Conservation (phyloP, 2,888 invertebrate species). For the Agonopterix heracliana region DNA sequence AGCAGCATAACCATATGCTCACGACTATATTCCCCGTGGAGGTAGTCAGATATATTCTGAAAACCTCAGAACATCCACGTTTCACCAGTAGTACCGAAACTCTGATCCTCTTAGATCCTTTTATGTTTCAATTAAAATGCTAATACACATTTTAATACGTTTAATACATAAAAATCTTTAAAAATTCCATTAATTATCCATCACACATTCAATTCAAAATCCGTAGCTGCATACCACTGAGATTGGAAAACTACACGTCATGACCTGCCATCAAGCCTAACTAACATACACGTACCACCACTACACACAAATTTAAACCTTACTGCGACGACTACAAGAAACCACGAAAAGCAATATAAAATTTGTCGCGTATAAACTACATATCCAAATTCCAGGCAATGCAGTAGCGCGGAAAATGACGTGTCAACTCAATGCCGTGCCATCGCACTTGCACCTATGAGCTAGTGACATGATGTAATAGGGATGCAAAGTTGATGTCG, state of each 20-base stretch:
- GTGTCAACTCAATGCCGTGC: slow-evolving; percentile 38
- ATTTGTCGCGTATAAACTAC: slow-evolving; percentile 20
- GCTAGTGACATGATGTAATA: slow-evolving; percentile 5
- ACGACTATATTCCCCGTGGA: too few species aligned
- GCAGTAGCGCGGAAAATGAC: slow-evolving; percentile 65
- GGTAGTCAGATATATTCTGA: too few species aligned
- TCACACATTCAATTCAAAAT: too few species aligned
- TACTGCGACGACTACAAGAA: not conserved
- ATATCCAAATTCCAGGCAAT: slow-evolving; percentile 48
- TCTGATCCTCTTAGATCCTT: too few species aligned
- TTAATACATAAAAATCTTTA: too few species aligned
- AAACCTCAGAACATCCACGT: too few species aligned
- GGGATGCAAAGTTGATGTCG: not conserved
- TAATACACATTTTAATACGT: too few species aligned
- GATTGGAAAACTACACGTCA: slow-evolving; percentile 27
- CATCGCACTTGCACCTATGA: not conserved
- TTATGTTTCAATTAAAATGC: too few species aligned
- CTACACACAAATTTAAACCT: slow-evolving; percentile 4
- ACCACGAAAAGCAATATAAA: slow-evolving; percentile 8
- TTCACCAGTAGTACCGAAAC: too few species aligned
- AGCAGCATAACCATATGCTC: too few species aligned
- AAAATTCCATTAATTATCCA: too few species aligned
- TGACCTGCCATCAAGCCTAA: slow-evolving; percentile 15
- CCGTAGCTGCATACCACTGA: slow-evolving; percentile 15
- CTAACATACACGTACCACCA: slow-evolving; percentile 8